A percentile compares a stretch with the other conserved stretches of the same genome.
Evolutionary conservation across 1,140 invertebrate species (phyloP).

Genomic region (Panulirus ornatus): DNA sequence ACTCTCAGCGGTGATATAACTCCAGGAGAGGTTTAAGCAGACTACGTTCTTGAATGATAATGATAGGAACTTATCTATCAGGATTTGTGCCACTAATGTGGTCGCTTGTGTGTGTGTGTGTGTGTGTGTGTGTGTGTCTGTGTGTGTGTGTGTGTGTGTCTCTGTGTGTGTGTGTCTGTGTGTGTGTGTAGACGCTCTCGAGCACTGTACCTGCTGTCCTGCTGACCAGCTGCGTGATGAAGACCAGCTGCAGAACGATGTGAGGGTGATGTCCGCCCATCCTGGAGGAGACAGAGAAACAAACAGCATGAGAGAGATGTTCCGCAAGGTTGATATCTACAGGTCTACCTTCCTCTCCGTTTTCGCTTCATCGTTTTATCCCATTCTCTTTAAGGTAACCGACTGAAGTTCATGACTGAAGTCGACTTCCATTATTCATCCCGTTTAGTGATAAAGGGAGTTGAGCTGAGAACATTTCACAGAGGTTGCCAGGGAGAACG

Average conservation of each 20-base stretch:
- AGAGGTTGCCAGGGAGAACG: not conserved
- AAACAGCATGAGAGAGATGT: not conserved
- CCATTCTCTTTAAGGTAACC: not conserved
- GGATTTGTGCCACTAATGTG: too few species aligned
- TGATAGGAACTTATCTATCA: too few species aligned
- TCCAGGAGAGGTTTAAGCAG: too few species aligned
- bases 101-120: slow-evolving; percentile 21
- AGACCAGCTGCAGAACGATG: not conserved
- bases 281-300: not conserved
- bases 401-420: too few species aligned
- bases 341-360: not conserved
- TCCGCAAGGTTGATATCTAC: not conserved
- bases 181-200: slow-evolving; percentile 7
- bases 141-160: slow-evolving; percentile 25
- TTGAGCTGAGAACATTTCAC: not conserved
- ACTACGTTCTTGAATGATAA: too few species aligned
- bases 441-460: not conserved
- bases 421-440: not conserved
- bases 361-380: not conserved
- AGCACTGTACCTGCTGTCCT: slow-evolving; percentile 1
- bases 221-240: not conserved
- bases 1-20: too few species aligned
- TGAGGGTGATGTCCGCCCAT: not conserved
- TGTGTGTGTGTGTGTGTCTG: slow-evolving; percentile 23
- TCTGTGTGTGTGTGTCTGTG: slow-evolving; percentile 38